Evolutionary conservation across 2,113 vertebrate species (phyloP).

Genomic region (Tupaia tana): DNA sequence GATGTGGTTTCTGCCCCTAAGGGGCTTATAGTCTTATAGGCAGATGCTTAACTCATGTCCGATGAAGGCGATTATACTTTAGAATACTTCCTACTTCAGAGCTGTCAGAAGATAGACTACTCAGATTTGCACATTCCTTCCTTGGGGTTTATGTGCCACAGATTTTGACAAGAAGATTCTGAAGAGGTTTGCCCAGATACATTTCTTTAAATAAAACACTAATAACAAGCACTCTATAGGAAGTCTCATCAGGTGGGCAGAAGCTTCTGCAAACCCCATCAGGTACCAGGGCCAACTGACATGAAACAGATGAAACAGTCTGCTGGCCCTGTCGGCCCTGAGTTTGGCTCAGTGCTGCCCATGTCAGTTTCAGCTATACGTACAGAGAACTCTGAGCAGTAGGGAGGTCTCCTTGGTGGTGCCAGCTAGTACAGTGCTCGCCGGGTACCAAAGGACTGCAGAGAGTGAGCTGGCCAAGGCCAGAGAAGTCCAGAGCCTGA

Average conservation of each 20-base stretch:
- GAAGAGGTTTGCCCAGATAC: not conserved
- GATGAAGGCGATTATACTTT: not conserved
- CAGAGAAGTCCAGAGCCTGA: not conserved
- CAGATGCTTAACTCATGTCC: not conserved
- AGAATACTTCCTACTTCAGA: accelerated
- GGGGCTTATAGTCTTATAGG: not conserved
- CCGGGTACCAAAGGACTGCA: not conserved
- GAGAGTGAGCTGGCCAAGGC: not conserved
- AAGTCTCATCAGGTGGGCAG: not conserved
- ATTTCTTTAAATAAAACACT: not conserved
- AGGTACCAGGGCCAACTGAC: not conserved
- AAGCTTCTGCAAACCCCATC: not conserved
- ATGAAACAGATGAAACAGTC: not conserved
- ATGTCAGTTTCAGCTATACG: accelerated
- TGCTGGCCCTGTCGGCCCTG: accelerated
- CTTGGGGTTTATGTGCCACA: not conserved
- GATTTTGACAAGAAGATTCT: not conserved
- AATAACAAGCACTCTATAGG: too few species aligned
- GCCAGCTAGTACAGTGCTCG: not conserved
- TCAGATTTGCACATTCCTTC: not conserved
- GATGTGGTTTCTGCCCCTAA: not conserved
- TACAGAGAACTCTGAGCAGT: not conserved
- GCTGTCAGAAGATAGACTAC: not conserved
- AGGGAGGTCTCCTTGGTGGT: not conserved
- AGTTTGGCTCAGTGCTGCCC: not conserved